Base-by-base conservation (phyloP, 2,797 vertebrate species). In the Centropyge bicolor region DNA sequence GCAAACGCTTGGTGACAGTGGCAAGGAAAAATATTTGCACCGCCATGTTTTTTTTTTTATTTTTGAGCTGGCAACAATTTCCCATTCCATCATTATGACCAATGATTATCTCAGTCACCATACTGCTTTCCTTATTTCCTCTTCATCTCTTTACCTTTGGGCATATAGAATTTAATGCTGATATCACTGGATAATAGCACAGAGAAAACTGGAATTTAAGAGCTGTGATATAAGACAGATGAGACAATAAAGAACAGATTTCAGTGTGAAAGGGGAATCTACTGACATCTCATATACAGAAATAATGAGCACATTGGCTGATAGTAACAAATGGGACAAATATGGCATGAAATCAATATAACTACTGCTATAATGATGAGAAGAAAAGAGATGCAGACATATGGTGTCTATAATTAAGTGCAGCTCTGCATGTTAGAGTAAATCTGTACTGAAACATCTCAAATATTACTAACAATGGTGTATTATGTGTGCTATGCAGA, bases 281-380 rank as follows among this genome's bases (percentile, higher is more conserved):
- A 20, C 55, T 6, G 19, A 57, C 38, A 81, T 71, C 60, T 71
- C 41, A 54, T 61, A n/a, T 22, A 20, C 22, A 20, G 62, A 71
- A 60, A 71, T 70, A 41, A 48, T 61, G 22, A 61, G 59, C 61
- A n/a, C 35, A 56, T 22, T 13, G 16, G 41, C 17, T 27, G 45
- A 60, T 12, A 40, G 16, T 19, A 48, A 76, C n/a, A 49, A 65
- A 70, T 24, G 24, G 45, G 20, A 48, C 19, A 40, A 35, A 12
- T 20, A 75, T 8, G 7, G 61, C 16, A 43, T 17, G 6, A 41
- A 68, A 72, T 71, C 74, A 51, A 54, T 24, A 22, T 1, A 31
- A 45, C 24, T 35, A 13, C 46, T 43, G 35, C 31, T 17, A 16
- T 14, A 51, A n/a, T 38, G 31, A 27, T 7, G 12, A 27, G 35